These are phyloP conservation scores for Colistium nudipinnis DNA, from an alignment of 2,113 vertebrate genomes.

Conservation along the genomic window DNA sequence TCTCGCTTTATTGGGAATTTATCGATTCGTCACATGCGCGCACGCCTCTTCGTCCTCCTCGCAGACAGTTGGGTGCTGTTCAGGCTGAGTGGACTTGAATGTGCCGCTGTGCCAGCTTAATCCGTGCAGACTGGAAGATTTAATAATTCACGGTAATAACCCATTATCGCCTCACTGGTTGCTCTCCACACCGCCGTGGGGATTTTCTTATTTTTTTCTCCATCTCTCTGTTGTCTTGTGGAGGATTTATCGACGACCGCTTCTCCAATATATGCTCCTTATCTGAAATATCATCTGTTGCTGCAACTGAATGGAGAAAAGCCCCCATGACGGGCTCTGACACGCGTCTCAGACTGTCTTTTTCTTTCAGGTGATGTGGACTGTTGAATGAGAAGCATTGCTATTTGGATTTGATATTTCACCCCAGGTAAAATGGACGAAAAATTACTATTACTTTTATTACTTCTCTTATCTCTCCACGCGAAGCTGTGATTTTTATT, in stretches of 20 bases:
- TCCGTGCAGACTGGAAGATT: slow-evolving; percentile 76
- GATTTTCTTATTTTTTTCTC: slow-evolving; percentile 31
- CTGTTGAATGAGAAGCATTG: slow-evolving; percentile 40
- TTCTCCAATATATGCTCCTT: slow-evolving; percentile 49
- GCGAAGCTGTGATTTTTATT: slow-evolving; percentile 70
- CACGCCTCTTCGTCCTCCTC: slow-evolving; percentile 75
- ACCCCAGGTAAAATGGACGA: slow-evolving; percentile 77
- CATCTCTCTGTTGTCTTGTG: slow-evolving; percentile 52
- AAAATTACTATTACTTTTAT: slow-evolving; percentile 77
- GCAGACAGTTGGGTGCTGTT: slow-evolving; percentile 78
- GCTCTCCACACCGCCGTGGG: slow-evolving; percentile 58
- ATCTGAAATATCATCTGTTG: slow-evolving; percentile 85
- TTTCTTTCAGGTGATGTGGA: slow-evolving; percentile 49
- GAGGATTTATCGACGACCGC: slow-evolving; percentile 75
- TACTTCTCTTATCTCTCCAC: slow-evolving; percentile 80
- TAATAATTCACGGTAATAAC: slow-evolving; percentile 79
- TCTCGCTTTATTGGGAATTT: slow-evolving; percentile 57
- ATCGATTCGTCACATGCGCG: slow-evolving; percentile 78
- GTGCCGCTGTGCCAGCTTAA: slow-evolving; percentile 71
- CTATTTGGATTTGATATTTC: slow-evolving; percentile 30
- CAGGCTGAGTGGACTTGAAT: slow-evolving; percentile 75
- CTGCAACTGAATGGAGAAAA: slow-evolving; percentile 74
- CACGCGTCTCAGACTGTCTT: slow-evolving; percentile 50
- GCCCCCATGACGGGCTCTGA: slow-evolving; percentile 50
- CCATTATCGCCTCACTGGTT: slow-evolving; percentile 74